Base-by-base conservation (phyloP, 23 tunicate genomes). In the Oikopleura dioica region DNA sequence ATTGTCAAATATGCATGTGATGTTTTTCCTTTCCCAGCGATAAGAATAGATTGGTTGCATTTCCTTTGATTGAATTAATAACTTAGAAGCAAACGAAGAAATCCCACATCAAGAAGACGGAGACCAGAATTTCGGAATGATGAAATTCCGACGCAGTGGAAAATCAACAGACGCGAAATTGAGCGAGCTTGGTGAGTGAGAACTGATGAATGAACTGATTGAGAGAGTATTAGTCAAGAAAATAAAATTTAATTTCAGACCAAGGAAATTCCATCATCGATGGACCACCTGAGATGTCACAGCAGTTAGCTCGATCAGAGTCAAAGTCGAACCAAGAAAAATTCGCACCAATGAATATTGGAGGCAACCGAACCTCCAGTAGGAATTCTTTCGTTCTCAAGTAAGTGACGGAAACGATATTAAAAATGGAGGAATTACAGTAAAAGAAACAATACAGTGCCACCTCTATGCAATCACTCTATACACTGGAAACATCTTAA, bases 81-180 rank as follows among this genome's bases (percentile, higher is more conserved):
- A 44, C 21, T 44, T 44, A 44, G 55, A 44, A 44, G 21, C 55
- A 44, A 44, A 44, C 55, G 16, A 9, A 21, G 55, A 44, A 21
- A 44, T 9, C 16, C 4, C 5, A 23, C 72, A 24, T 24, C 26
- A 23, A 24, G 72, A 63, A 23, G 4, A 2, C 2, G 72, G 26
- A 24, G 30, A 63, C 4, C 72, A 23, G 29, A 23, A 63, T 2
- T 63, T 63, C 33, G 72, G 72, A 4, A 63, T 63, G 72, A 24
- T 63, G 33, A 63, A 63, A 63, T 63, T 63, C 33, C 72, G 72
- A 28, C 72, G 72, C 29, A 16, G 32, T 28, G 72, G 72, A 28
- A 63, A 63, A 28, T 63, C 72, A 12, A 12, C 72, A 24, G 33
- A 63, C 33, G 2, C 26, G 29, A 63, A 63, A 23, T 63, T 31